Base-by-base conservation (phyloP, 2,888 invertebrate species). In the Rotaria macrura region DNA sequence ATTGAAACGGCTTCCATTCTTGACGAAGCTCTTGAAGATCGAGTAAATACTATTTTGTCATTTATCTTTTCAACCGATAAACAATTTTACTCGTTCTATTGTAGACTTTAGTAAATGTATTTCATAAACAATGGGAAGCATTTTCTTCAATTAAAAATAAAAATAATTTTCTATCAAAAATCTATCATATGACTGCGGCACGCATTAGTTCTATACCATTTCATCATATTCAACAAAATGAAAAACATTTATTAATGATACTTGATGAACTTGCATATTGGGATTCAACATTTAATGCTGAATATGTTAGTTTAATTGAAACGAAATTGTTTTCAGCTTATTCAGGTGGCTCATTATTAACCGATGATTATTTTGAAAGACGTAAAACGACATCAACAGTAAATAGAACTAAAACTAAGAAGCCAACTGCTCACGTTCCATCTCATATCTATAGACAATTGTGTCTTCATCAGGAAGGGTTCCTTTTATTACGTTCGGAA, bases 1-100 rank as follows among this genome's bases (percentile, higher is more conserved):
- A 92, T 94, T 88, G 93, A 94, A 20, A 95, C 97, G 10, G 92
- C 96, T 85, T 93, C 94, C 88, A 94, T 94, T 86, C 92, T 97
- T 79, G 95, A 96, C 89, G 97, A 97, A 92, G 95, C 96, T n/a
- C 95, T 95, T 89, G 95, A 95, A 91, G 94, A 95, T 87, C 93
- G 94, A 89, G 94, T 94, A 89, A 92, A 92, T 90, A 20, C 1
- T 17, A 47, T 25, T 7, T 43, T 29, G 29, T 49, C 17, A 29
- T 38, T 52, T 38, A 17, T 49, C 3, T 57, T 47, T 47, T 29
- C 23, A 0, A 34, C 17, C 20, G 14, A 14, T 9, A 17, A 49
- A 49, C 14, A 17, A 47, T 49, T 49, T 49, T 17, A 49, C 14
- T 49, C 17, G 1, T 3, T 49, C 17, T 49, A n/a, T 9, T 9